These are phyloP conservation scores for Drosophila teissieri DNA, from an alignment of 1,140 invertebrate species.

Conservation along the genomic window DNA sequence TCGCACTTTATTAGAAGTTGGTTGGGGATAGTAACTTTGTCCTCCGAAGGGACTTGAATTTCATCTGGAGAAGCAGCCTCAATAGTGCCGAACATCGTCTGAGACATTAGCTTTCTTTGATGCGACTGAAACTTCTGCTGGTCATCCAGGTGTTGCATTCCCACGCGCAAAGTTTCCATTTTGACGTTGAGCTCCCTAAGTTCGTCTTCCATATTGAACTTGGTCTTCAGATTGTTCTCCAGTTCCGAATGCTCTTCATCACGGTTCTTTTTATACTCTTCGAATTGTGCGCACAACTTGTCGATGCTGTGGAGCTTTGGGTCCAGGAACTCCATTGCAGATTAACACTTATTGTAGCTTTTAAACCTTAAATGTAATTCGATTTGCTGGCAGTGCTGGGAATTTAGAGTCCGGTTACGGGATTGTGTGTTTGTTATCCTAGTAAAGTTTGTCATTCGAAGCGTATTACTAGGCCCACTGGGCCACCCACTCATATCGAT, in stretches of 20 bases:
- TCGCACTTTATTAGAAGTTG: slow-evolving; percentile 30
- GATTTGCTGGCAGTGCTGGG: no score
- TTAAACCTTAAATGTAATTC: neutral
- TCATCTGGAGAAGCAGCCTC: slow-evolving; percentile 6
- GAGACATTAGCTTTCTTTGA: neutral
- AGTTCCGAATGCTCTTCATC: neutral
- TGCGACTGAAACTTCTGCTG: neutral
- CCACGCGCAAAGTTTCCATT: slow-evolving; percentile 11
- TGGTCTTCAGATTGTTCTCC: neutral
- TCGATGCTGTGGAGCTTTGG: slow-evolving; percentile 22
- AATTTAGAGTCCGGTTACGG: slow-evolving; percentile 4
- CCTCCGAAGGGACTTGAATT: no score
- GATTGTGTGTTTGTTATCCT: slow-evolving; percentile 4
- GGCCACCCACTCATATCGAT: slow-evolving; percentile 48
- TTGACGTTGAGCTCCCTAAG: slow-evolving; percentile 5
- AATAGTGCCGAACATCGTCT: slow-evolving; percentile 31
- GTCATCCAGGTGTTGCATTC: slow-evolving; percentile 14
- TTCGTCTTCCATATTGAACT: slow-evolving; percentile 5
- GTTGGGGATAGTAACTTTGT: neutral
- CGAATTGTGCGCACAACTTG: slow-evolving; percentile 40
- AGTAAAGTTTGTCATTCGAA: slow-evolving; percentile 6
- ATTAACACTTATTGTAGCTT: neutral
- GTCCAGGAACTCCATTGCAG: slow-evolving; percentile 2
- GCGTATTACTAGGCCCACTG: slow-evolving; percentile 12
- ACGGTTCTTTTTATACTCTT: slow-evolving; percentile 19